phyloP scores from a whole-genome alignment of 2,888 invertebrate species.

The Chaetoderma sp. region DNA sequence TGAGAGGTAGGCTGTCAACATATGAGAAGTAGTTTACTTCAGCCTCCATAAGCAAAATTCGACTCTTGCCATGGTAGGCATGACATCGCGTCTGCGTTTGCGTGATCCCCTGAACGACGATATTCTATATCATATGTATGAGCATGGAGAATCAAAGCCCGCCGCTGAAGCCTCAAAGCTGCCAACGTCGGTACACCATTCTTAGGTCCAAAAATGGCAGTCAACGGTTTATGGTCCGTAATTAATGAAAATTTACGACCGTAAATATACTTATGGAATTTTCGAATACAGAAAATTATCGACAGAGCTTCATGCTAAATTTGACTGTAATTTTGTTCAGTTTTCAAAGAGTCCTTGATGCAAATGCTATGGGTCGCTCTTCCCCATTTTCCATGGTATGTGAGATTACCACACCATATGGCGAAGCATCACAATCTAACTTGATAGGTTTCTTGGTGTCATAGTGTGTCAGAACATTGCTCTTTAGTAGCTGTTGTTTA shows the following conservation, averaged over 20 bases:
- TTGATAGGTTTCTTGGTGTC: conserved; percentile 3
- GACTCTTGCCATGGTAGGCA: not conserved
- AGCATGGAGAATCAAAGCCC: not conserved
- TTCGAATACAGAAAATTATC: conserved; percentile 19
- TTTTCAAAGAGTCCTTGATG: conserved; percentile 37
- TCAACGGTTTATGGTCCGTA: conserved; percentile 19
- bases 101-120: not conserved
- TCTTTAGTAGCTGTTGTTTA: not conserved
- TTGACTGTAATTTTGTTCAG: conserved; percentile 54
- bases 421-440: conserved; percentile 13
- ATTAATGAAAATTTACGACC: conserved; percentile 52
- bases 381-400: conserved; percentile 9
- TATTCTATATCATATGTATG: conserved; percentile 5
- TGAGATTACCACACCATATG: conserved; percentile 20
- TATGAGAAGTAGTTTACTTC: not conserved
- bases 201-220: conserved; percentile 2
- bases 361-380: conserved; percentile 17
- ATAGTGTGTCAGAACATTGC: conserved; percentile 12
- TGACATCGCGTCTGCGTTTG: conserved; percentile 5
- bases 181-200: conserved; percentile 4
- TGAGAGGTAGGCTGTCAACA: not conserved
- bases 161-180: conserved; percentile 3
- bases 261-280: conserved; percentile 39
- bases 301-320: conserved; percentile 66
- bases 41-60: not conserved